Evolutionary conservation across 2,888 invertebrate species (phyloP).

Genomic region (Phania funesta): DNA sequence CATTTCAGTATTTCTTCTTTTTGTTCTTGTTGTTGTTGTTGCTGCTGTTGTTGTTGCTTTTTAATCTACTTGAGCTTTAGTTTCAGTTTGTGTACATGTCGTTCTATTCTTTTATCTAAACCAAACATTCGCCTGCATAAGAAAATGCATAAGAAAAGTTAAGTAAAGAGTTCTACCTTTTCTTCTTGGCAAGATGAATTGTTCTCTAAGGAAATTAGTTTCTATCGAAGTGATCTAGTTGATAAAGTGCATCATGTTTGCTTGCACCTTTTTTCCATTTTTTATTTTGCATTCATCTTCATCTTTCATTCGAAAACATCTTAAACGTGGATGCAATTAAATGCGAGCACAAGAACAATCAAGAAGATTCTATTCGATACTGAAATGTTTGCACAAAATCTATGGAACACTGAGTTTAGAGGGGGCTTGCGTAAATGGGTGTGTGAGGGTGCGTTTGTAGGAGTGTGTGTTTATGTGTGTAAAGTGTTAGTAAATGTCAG

Average conservation of each 20-base stretch:
- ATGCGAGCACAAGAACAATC: slow-evolving; percentile 6
- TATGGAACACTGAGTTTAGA: not conserved
- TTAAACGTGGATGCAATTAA: slow-evolving; percentile 56
- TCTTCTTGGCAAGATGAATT: slow-evolving; percentile 55
- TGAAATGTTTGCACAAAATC: slow-evolving; percentile 31
- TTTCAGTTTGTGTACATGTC: not conserved
- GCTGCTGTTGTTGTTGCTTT: not conserved
- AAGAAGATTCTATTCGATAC: slow-evolving; percentile 43
- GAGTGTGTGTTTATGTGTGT: not conserved
- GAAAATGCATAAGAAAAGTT: slow-evolving; percentile 33
- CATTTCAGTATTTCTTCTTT: not conserved
- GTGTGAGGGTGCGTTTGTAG: not conserved
- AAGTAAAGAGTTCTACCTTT: slow-evolving; percentile 56
- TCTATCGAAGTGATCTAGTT: slow-evolving; percentile 58
- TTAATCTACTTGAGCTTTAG: slow-evolving; percentile 28
- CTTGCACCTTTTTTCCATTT: not conserved
- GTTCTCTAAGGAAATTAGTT: slow-evolving; percentile 64
- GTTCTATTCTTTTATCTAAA: slow-evolving; percentile 21
- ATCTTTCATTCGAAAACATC: slow-evolving; percentile 6
- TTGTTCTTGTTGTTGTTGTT: not conserved
- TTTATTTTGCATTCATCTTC: slow-evolving; percentile 34
- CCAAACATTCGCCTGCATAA: slow-evolving; percentile 37
- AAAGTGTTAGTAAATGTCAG: slow-evolving; percentile 22
- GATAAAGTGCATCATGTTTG: slow-evolving; percentile 58
- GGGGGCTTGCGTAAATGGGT: not conserved